A percentile compares a stretch with the other conserved stretches of the same genome.
Evolutionary conservation across 2,888 invertebrate species (phyloP).

Genomic region (Leuctra nigra): DNA sequence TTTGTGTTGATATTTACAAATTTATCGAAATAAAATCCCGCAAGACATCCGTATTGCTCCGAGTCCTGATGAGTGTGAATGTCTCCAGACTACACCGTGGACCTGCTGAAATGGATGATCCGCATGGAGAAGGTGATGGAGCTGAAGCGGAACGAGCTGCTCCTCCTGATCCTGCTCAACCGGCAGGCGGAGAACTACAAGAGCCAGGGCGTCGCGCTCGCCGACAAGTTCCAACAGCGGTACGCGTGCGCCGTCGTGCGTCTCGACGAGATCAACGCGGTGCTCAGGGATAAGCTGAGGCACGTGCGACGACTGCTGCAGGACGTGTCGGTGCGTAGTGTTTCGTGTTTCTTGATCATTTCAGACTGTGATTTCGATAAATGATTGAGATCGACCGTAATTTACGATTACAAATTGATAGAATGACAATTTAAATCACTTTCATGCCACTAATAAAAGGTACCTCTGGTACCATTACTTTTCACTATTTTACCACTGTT

Average conservation of each 20-base stretch:
- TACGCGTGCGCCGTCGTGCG: constrained; percentile 83
- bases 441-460: no score
- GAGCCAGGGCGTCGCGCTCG: constrained; percentile 44
- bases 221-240: constrained; percentile 82
- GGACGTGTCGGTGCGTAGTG: constrained; percentile 43
- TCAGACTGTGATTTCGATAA: no score
- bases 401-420: no score
- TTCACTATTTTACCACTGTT: no score
- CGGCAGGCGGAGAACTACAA: not conserved
- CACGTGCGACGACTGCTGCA: constrained; percentile 78
- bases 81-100: constrained; percentile 2
- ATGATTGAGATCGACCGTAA: no score
- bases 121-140: constrained; percentile 11
- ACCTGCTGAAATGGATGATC: constrained; percentile 13
- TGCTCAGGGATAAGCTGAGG: constrained; percentile 77
- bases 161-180: not conserved
- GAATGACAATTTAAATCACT: no score
- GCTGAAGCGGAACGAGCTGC: not conserved
- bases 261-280: constrained; percentile 83
- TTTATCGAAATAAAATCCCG: no score
- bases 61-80: constrained; percentile 18
- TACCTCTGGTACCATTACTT: no score
- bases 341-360: not conserved
- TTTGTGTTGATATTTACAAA: no score
- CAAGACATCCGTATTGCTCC: no score